phyloP scores from a whole-genome alignment of 2,113 vertebrate species.

The Cyanoderma ruficeps region DNA sequence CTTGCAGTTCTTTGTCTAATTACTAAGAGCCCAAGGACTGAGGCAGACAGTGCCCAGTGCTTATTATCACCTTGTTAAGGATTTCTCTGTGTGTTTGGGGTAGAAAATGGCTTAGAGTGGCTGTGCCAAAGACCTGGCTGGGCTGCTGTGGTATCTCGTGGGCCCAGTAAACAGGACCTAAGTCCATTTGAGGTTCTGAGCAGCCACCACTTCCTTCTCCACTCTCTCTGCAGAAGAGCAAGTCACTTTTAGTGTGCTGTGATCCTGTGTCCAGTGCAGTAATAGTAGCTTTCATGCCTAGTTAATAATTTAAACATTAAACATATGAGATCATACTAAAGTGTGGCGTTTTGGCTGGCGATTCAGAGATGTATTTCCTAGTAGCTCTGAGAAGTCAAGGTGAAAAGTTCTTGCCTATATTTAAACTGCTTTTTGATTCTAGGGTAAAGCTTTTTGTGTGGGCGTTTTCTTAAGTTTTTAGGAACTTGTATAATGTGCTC shows the following conservation, averaged over 20 bases:
- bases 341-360: not conserved
- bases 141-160: not conserved
- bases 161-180: not conserved
- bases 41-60: not conserved
- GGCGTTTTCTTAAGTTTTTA: not conserved
- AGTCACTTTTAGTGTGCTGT: not conserved
- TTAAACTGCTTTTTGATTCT: not conserved
- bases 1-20: not conserved
- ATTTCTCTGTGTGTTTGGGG: not conserved
- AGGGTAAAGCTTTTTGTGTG: not conserved
- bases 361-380: not conserved
- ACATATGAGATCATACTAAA: not conserved
- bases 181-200: not conserved
- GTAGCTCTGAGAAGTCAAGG: not conserved
- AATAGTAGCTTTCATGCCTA: not conserved
- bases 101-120: not conserved
- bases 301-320: not conserved
- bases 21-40: not conserved
- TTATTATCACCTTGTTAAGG: not conserved
- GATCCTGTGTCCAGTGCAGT: not conserved
- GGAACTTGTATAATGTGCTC: not conserved
- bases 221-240: not conserved
- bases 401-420: not conserved
- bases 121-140: not conserved
- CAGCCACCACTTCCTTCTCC: not conserved